Evolutionary conservation across 2,888 invertebrate species (phyloP).

Genomic region (Ganaspis brasiliensis): DNA sequence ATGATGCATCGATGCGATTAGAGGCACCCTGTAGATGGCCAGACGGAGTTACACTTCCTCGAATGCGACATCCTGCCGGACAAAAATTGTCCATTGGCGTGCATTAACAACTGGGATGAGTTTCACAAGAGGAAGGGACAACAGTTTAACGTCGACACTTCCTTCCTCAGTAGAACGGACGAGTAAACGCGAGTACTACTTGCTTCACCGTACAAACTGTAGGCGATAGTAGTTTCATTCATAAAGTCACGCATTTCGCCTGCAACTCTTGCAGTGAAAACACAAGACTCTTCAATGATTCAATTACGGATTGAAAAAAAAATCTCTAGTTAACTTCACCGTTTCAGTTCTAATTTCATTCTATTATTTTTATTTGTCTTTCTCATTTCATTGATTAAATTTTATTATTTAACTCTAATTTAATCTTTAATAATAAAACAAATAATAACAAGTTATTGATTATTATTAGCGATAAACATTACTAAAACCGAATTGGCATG

Average conservation of each 20-base stretch:
- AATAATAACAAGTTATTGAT: too few relatives aligned
- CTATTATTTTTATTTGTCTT: too few relatives aligned
- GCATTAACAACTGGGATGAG: slow-evolving; percentile 33
- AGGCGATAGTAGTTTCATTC: slow-evolving; percentile 75
- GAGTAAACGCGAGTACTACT: slow-evolving; percentile 73
- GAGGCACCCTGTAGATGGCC: slow-evolving; percentile 70
- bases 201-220: slow-evolving; percentile 57
- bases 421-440: too few relatives aligned
- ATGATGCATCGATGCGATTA: slow-evolving; percentile 73
- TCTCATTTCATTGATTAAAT: too few relatives aligned
- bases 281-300: slow-evolving; percentile 34
- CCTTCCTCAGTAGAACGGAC: slow-evolving; percentile 70
- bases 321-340: too few relatives aligned
- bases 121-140: slow-evolving; percentile 73
- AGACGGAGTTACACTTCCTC: slow-evolving; percentile 75
- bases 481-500: too few relatives aligned
- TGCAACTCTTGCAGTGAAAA: slow-evolving; percentile 53
- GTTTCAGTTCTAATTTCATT: neutral
- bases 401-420: too few relatives aligned
- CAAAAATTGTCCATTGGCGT: slow-evolving; percentile 68
- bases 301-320: neutral
- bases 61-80: slow-evolving; percentile 75
- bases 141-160: slow-evolving; percentile 69
- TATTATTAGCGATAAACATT: too few relatives aligned
- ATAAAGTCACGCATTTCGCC: slow-evolving; percentile 73